Conservation (phyloP, 2,797 vertebrate species). For the Delichon dasypus region DNA sequence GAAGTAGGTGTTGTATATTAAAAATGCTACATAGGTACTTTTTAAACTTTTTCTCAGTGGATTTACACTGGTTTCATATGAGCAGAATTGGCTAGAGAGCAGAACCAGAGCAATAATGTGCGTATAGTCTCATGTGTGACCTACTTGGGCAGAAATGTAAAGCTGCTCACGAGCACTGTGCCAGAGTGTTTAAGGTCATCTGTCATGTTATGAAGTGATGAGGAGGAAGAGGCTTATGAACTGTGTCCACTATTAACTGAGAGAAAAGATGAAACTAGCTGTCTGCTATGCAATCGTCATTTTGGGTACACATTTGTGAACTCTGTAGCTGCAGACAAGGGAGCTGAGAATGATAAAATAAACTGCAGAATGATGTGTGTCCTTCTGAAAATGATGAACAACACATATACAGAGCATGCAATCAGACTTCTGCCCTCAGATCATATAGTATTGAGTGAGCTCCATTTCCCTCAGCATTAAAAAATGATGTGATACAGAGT, state of each 20-base stretch:
- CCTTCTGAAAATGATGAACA: slow-evolving; percentile 3
- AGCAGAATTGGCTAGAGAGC: not conserved
- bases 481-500: not conserved
- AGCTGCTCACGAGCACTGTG: not conserved
- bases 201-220: not conserved
- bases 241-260: not conserved
- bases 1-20: not conserved
- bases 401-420: not conserved
- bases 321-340: not conserved
- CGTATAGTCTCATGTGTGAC: not conserved
- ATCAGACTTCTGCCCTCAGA: not conserved
- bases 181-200: not conserved
- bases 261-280: not conserved
- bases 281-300: not conserved
- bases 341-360: not conserved
- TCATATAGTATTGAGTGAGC: not conserved
- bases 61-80: not conserved
- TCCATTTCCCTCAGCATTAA: slow-evolving; percentile 25
- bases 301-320: not conserved
- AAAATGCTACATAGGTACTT: slow-evolving; percentile 63
- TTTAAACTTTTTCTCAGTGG: not conserved
- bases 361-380: not conserved
- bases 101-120: not conserved
- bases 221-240: slow-evolving; percentile 3
- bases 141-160: not conserved